Conservation (phyloP, 2,113 vertebrate genomes). For the Colistium nudipinnis region DNA sequence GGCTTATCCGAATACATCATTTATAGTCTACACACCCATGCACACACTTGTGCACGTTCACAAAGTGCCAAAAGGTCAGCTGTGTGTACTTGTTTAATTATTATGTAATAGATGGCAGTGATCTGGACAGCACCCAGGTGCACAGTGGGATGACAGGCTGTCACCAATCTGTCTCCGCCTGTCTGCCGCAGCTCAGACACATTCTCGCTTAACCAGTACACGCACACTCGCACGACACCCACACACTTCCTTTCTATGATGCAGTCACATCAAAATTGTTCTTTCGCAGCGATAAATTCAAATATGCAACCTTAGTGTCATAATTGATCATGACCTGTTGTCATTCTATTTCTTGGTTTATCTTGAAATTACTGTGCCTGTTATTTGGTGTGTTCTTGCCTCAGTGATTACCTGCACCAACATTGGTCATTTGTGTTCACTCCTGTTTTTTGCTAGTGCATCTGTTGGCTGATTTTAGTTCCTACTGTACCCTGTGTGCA, state of each 20-base stretch:
- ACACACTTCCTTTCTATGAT: neutral
- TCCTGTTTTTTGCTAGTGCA: too few relatives aligned
- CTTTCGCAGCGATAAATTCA: neutral
- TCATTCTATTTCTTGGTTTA: too few relatives aligned
- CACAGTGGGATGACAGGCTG: conserved; percentile 59
- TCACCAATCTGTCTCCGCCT: conserved; percentile 56
- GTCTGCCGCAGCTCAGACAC: conserved; percentile 32
- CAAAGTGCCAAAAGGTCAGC: conserved; percentile 36
- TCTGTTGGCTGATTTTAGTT: too few relatives aligned
- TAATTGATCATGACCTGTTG: too few relatives aligned
- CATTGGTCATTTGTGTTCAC: too few relatives aligned
- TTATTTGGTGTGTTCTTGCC: too few relatives aligned
- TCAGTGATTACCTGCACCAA: too few relatives aligned
- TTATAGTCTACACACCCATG: neutral
- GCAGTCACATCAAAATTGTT: neutral
- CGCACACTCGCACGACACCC: conserved; percentile 6
- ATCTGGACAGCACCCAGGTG: conserved; percentile 64
- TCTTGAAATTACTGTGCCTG: too few relatives aligned
- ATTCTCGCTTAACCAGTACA: neutral
- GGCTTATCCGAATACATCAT: conserved; percentile 32
- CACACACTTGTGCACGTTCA: conserved; percentile 7
- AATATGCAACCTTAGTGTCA: neutral
- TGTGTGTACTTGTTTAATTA: conserved; percentile 63
- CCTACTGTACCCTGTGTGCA: too few relatives aligned
- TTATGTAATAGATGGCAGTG: conserved; percentile 44